phyloP scores from a whole-genome alignment of 1,140 invertebrate species.

The Neodiprion virginianus region DNA sequence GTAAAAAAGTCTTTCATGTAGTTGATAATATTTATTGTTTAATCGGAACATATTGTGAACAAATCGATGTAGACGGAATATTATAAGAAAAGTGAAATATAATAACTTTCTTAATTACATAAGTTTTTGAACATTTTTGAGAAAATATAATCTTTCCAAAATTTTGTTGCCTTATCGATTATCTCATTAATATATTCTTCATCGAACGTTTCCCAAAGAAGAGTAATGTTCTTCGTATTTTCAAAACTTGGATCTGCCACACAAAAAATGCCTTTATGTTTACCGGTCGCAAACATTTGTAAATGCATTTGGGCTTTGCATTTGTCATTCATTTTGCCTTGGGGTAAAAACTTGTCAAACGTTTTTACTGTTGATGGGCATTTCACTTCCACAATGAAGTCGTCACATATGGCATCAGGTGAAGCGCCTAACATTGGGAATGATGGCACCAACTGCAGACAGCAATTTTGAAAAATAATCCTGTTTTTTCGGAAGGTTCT shows the following conservation, averaged over 20 bases:
- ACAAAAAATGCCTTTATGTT: constrained; percentile 45
- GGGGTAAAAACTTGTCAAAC: constrained; percentile 52
- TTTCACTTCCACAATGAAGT: constrained; percentile 59
- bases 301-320: constrained; percentile 58
- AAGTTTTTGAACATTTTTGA: background rate
- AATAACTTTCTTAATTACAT: background rate
- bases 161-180: constrained; percentile 10
- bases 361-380: constrained; percentile 53
- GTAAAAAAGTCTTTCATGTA: background rate
- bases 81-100: background rate
- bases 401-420: constrained; percentile 55
- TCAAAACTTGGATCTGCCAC: constrained; percentile 35
- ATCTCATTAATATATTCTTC: constrained; percentile 14
- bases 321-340: constrained; percentile 42
- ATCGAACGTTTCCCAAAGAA: constrained; percentile 12
- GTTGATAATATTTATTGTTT: background rate
- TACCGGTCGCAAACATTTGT: constrained; percentile 38
- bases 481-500: background rate
- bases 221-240: constrained; percentile 18
- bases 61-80: background rate
- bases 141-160: constrained; percentile 13
- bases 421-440: constrained; percentile 46
- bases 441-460: constrained; percentile 3
- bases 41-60: background rate
- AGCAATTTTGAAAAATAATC: constrained; percentile 28